Base-by-base conservation (phyloP, 2,113 vertebrate genomes). In the Dicrurus megarhynchus region DNA sequence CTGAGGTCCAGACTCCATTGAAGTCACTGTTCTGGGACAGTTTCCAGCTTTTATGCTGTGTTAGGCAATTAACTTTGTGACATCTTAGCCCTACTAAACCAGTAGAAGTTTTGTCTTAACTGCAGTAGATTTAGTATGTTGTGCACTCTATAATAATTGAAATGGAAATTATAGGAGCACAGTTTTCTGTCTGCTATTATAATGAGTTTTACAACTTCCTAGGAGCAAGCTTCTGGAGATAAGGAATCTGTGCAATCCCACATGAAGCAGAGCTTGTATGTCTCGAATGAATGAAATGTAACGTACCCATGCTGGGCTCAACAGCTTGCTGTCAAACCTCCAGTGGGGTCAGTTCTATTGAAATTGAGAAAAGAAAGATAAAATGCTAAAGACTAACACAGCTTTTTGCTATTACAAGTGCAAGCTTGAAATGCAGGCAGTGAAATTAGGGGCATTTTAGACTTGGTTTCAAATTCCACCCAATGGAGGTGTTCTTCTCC, bases 51-150 rank as follows among this genome's bases (percentile, higher is more conserved):
- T 93, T 69, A 83, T 57, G n/a, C 50, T 84, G 56, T 55, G 8
- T 70, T 91, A 59, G 47, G 47, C 79, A 87, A 94, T 94, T 94
- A 89, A 89, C 65, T 93, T 89, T 75, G 39, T 82, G 52, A 49
- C 46, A 65, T 85, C 87, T 91, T 85, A 81, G 53, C 74, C 78
- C 44, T 84, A 76, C 83, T 93, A 91, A 87, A 79, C 24, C 41
- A 68, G 70, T 64, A 76, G 70, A 80, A 94, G 22, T 83, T 95
- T 91, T 94, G 53, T 69, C 56, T 90, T 79, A 73, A 87, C 37
- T 79, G n/a, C n/a, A 87, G 65, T 56, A 90, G 57, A 75, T 83
- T 85, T 49, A 68, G 49, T 56, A 79, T 73, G n/a, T 85, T 90
- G 44, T 56, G 17, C 11, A 35, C 39, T 92, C 33, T 52, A 4